A percentile compares a stretch with the other conserved stretches of the same genome.
phyloP scores from a whole-genome alignment of 30 jellyfish, hydroid and myxozoan species.

The Cassiopea xamachana region DNA sequence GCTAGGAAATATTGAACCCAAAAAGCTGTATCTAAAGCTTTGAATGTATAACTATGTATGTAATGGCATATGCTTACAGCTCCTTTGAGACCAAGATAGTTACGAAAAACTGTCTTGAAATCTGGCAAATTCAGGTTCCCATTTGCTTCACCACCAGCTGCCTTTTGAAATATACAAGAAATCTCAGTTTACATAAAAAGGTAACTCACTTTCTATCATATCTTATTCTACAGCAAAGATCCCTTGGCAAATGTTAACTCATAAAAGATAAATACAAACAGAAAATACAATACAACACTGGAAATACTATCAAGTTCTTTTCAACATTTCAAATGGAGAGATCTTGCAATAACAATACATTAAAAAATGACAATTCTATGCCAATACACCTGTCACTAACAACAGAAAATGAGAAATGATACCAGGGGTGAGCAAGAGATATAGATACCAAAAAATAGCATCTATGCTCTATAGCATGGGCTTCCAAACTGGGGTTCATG shows the following conservation, averaged over 20 bases:
- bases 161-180: constrained; percentile 21
- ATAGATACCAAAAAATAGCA: background rate
- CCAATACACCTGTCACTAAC: background rate
- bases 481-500: too few species aligned
- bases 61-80: constrained; percentile 61
- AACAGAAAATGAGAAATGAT: background rate
- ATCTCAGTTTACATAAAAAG: background rate
- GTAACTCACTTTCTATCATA: background rate
- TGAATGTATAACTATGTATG: background rate
- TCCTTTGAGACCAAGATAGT: constrained; percentile 76
- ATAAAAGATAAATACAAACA: too few species aligned
- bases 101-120: constrained; percentile 75
- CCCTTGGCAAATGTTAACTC: too few species aligned
- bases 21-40: too few species aligned
- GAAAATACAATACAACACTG: background rate
- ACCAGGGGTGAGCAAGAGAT: background rate
- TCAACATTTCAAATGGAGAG: background rate
- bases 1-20: too few species aligned
- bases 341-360: background rate
- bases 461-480: background rate
- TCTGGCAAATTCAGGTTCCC: constrained; percentile 79
- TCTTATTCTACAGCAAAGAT: too few species aligned
- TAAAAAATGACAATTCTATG: background rate
- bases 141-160: constrained; percentile 82
- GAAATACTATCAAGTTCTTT: too few species aligned